Evolutionary conservation across 2,888 invertebrate genomes (phyloP), one percentile per base, ranked within the genome.

Genomic region (Unio pictorum): DNA sequence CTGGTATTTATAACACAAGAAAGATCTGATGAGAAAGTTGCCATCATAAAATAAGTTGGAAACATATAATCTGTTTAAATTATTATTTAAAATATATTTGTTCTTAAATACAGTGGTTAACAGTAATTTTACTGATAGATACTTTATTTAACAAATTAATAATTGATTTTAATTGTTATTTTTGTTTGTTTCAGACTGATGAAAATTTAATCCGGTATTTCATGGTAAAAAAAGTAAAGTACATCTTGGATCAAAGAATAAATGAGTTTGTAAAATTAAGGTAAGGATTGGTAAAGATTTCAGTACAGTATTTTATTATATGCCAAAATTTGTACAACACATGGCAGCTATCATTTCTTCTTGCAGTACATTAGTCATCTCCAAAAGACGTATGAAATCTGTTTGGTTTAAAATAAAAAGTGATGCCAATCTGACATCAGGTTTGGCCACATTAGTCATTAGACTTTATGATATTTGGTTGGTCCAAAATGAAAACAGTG

Each of bases 221-320:
- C 78, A 73, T 84, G 57, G 89, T 89, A 75, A 91, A 91, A 80
- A 91, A 90, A 75, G 81, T 91, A 30, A 91, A 91, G 74, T 91
- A 91, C 72, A 74, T 91, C 6, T 91, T 91, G 91, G 84, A 89
- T 68, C 66, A 18, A 15, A 23, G 28, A 15, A 62, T 18, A 67
- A 56, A 4, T 61, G 23, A 26, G 6, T 61, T 60, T 4, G 54
- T 61, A 28, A 18, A 45, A 20, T 30, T 26, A 15, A 7, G 54
- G 59, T n/a, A 67, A 6, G 45, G 15, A 45, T 45, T 45, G 45
- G 1, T 45, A 45, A 45, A 45, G 45, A 45, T 45, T 15, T 45
- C 3, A 11, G 45, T 45, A 45, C 45, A 63, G 23, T 59, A 20
- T 55, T 55, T 18, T 34, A 7, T 34, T 7, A 34, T 34, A 34